Evolutionary conservation across 2,888 invertebrate genomes (phyloP).

Genomic region (Chymomyza procnemis): DNA sequence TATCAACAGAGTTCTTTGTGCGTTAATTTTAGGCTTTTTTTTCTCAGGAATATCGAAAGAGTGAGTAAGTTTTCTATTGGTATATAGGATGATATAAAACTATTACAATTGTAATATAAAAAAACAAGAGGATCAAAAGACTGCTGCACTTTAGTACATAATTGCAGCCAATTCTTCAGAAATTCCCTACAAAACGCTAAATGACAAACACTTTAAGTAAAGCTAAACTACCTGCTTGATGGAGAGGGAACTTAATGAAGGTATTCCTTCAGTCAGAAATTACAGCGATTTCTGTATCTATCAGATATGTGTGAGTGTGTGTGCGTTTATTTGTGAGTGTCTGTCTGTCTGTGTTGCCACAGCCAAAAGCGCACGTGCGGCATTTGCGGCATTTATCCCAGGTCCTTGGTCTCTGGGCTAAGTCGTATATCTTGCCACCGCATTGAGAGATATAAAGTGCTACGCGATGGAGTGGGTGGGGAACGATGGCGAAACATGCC

Average conservation of each 20-base stretch:
- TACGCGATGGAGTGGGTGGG: conserved; percentile 39
- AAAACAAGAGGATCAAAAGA: too few relatives aligned
- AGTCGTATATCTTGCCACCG: conserved; percentile 55
- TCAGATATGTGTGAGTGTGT: too few relatives aligned
- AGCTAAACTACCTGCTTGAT: background rate
- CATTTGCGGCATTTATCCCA: conserved; percentile 10
- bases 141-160: too few relatives aligned
- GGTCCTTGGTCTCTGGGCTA: conserved; percentile 23
- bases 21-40: too few relatives aligned
- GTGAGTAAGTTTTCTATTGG: too few relatives aligned
- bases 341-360: conserved; percentile 5
- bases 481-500: background rate
- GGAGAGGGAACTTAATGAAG: conserved; percentile 37
- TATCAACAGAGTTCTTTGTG: too few relatives aligned
- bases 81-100: too few relatives aligned
- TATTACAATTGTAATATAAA: too few relatives aligned
- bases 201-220: background rate
- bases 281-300: conserved; percentile 45
- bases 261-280: conserved; percentile 47
- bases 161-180: too few relatives aligned
- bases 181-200: too few relatives aligned
- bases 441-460: conserved; percentile 37
- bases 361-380: conserved; percentile 54
- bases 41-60: too few relatives aligned
- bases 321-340: too few relatives aligned